Evolutionary conservation across 2,888 invertebrate species (phyloP).

Genomic region (Drosophila antonietae): DNA sequence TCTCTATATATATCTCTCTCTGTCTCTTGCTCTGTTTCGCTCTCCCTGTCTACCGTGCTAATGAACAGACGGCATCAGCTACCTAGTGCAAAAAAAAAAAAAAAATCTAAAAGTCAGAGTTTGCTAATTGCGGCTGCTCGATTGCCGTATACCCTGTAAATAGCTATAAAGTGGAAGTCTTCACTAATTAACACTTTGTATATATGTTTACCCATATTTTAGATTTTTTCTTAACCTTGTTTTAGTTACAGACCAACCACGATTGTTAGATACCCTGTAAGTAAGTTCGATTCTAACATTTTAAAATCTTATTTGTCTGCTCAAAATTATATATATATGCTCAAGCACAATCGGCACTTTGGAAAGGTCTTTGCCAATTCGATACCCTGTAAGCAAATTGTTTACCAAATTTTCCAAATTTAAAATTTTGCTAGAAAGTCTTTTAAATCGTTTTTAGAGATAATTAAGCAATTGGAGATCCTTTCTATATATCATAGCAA

Average conservation of each 20-base stretch:
- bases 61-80: slow-evolving; percentile 61
- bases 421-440: not conserved
- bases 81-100: slow-evolving; percentile 71
- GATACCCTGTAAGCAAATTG: not conserved
- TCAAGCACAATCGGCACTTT: too few species aligned
- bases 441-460: not conserved
- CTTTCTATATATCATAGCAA: not conserved
- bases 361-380: too few species aligned
- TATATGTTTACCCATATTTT: not conserved
- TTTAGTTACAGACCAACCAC: not conserved
- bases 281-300: not conserved
- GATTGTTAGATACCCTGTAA: not conserved
- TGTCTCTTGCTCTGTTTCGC: slow-evolving; percentile 3
- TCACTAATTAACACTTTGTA: not conserved
- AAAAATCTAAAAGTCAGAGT: not conserved
- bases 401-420: not conserved
- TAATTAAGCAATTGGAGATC: too few species aligned
- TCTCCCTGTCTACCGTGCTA: slow-evolving; percentile 50
- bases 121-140: not conserved
- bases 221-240: not conserved
- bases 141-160: slow-evolving; percentile 21
- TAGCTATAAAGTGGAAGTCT: not conserved
- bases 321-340: not conserved
- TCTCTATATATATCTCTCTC: not conserved
- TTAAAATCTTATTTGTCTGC: not conserved